Percentiles rank a stretch among this genome's conserved stretches.
phyloP scores from a whole-genome alignment of 2,113 vertebrate genomes.

The Grallaria varia region DNA sequence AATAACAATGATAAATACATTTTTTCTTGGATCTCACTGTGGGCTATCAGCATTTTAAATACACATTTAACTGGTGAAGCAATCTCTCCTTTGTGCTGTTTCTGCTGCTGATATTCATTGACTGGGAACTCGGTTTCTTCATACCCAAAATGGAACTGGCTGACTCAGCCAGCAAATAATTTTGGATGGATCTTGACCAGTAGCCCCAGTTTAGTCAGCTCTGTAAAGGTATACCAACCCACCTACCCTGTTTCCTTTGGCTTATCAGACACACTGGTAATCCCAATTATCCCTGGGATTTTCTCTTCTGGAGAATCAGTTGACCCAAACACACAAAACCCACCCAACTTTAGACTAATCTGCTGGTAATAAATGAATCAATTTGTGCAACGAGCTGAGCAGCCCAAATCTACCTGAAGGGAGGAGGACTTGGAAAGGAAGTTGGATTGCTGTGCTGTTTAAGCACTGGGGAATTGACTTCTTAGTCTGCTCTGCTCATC shows the following conservation, averaged over 20 bases:
- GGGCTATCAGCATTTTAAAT: constrained; percentile 24
- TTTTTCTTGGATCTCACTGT: background rate
- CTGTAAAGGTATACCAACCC: background rate
- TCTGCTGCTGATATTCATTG: background rate
- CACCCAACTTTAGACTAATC: background rate
- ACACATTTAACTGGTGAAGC: background rate
- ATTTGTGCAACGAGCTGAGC: background rate
- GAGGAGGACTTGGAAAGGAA: background rate
- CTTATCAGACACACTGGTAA: background rate
- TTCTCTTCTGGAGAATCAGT: background rate
- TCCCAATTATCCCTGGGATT: background rate
- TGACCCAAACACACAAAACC: background rate
- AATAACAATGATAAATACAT: constrained; percentile 46
- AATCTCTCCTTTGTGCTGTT: background rate
- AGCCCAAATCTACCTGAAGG: background rate
- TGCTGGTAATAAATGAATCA: background rate
- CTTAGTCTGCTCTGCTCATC: background rate
- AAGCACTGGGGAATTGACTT: background rate
- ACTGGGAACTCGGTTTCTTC: background rate
- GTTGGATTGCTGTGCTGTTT: background rate
- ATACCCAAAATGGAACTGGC: background rate
- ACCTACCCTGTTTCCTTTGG: background rate
- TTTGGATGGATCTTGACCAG: background rate
- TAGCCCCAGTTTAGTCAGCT: background rate
- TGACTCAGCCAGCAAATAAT: background rate